Evolutionary conservation across 2,888 invertebrate genomes (phyloP).

Genomic region (Pimpla rufipes): DNA sequence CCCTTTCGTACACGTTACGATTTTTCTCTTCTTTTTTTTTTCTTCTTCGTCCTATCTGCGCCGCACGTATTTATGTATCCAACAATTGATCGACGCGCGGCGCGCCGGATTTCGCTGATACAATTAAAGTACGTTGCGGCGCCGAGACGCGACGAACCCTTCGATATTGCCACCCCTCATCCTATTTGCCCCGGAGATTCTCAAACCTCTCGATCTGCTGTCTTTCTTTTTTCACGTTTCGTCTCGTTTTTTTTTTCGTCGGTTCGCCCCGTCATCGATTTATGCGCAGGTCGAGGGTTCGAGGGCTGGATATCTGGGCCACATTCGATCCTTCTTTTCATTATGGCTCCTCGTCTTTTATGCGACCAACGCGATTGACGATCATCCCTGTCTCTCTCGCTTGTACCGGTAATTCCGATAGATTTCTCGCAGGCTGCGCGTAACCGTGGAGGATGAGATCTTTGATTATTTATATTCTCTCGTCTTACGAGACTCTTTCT

Average conservation of each 20-base stretch:
- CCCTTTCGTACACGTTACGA: conserved; percentile 45
- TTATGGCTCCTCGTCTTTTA: conserved; percentile 36
- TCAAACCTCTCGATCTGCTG: conserved; percentile 36
- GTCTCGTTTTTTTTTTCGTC: conserved; percentile 68
- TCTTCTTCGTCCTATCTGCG: conserved; percentile 20
- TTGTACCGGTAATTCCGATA: conserved; percentile 44
- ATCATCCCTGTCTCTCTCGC: conserved; percentile 19
- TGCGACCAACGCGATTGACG: conserved; percentile 25
- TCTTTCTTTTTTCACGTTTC: too few species aligned
- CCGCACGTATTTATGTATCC: conserved; percentile 50
- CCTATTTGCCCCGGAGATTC: conserved; percentile 52
- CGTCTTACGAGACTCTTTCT: conserved; percentile 18
- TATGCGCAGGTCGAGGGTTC: conserved; percentile 73
- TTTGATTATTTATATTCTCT: conserved; percentile 71
- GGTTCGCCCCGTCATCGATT: too few species aligned
- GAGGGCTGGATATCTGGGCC: conserved; percentile 74
- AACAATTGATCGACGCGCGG: conserved; percentile 51
- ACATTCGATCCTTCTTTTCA: conserved; percentile 67
- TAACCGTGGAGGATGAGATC: conserved; percentile 64
- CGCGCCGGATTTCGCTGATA: conserved; percentile 73
- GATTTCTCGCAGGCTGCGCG: conserved; percentile 56
- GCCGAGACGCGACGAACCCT: conserved; percentile 61
- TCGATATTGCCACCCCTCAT: conserved; percentile 49
- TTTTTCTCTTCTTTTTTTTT: conserved; percentile 23
- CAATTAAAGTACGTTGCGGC: conserved; percentile 84